phyloP scores from a whole-genome alignment of 2,797 vertebrate genomes.

The Loris lydekkerianus region DNA sequence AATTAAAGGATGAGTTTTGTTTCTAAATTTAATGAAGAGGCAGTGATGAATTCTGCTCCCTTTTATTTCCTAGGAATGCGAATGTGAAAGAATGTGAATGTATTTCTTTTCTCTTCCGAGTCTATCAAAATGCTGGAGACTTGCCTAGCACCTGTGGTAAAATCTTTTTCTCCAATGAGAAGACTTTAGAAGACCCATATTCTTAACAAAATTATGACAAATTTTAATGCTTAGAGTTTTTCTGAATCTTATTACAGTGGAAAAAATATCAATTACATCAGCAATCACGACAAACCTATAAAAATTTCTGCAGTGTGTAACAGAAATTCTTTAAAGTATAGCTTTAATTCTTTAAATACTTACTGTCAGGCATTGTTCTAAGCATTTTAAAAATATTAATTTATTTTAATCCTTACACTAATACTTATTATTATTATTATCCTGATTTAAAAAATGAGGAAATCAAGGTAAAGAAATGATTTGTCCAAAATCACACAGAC shows the following conservation, averaged over 20 bases:
- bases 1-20: slow-evolving; percentile 70
- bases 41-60: slow-evolving; percentile 46
- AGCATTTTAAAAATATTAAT: not conserved
- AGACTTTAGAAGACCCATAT: slow-evolving; percentile 37
- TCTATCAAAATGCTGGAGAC: slow-evolving; percentile 68
- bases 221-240: slow-evolving; percentile 34
- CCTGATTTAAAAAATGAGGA: not conserved
- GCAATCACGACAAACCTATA: slow-evolving; percentile 32
- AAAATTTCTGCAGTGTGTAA: slow-evolving; percentile 49
- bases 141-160: slow-evolving; percentile 18
- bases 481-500: not conserved
- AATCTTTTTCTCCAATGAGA: not conserved
- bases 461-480: not conserved
- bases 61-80: slow-evolving; percentile 1
- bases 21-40: slow-evolving; percentile 71
- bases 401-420: not conserved
- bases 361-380: not conserved
- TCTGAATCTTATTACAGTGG: slow-evolving; percentile 42
- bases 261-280: not conserved
- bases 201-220: slow-evolving; percentile 57
- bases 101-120: slow-evolving; percentile 62
- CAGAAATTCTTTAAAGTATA: not conserved
- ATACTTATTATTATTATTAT: not conserved
- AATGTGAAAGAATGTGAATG: slow-evolving; percentile 52
- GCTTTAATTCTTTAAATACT: not conserved